Conservation (phyloP, 2,888 invertebrate species). For the Stenodema calcarata region DNA sequence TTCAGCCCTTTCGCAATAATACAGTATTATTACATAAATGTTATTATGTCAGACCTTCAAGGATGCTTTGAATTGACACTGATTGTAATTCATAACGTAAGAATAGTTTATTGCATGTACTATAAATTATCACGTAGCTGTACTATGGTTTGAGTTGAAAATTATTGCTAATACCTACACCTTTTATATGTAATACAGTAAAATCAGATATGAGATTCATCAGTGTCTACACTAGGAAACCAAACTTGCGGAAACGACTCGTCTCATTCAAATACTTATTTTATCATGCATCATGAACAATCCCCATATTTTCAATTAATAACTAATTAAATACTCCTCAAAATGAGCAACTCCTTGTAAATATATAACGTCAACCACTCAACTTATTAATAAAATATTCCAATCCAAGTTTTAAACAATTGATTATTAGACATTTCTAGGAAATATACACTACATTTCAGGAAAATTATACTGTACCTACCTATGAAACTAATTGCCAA, state of each 20-base stretch:
- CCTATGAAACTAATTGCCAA: background rate
- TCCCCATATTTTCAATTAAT: background rate
- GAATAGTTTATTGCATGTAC: background rate
- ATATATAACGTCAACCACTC: background rate
- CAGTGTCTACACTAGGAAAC: background rate
- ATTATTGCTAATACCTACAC: background rate
- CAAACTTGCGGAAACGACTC: background rate
- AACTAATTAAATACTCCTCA: background rate
- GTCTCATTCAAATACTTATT: too few species aligned
- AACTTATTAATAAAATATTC: background rate
- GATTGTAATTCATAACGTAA: background rate
- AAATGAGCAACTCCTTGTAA: background rate
- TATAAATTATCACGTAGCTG: background rate
- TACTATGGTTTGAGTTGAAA: background rate
- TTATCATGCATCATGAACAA: background rate
- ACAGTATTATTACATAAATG: too few species aligned
- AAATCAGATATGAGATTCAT: background rate
- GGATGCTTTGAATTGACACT: background rate
- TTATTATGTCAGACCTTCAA: background rate
- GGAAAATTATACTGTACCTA: background rate
- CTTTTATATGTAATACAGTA: background rate
- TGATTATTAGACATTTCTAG: background rate
- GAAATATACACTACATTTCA: background rate
- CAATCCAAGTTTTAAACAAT: background rate
- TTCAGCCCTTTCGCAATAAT: background rate